Evolutionary conservation across 92 coral and sea anemone genomes (phyloP), one percentile per base, ranked within the genome.

Genomic region (Palythoa heliodiscus): DNA sequence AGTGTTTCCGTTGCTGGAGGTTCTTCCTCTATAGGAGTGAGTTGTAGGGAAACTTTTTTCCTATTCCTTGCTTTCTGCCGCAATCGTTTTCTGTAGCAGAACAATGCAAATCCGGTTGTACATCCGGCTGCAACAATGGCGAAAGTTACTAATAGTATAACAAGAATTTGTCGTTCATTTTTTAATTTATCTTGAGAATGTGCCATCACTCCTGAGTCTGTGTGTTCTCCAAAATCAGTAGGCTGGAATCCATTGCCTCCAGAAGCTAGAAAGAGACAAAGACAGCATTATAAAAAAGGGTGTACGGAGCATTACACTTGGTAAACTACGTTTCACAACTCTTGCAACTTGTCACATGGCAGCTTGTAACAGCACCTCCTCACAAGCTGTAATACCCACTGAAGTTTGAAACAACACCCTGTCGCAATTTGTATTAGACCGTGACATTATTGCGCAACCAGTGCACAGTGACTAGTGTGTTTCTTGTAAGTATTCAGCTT

Each of bases 21-120:
- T 63, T 75, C 86, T 12, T 85, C 83, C 5, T 71, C 82, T 16
- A 75, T 48, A 16, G 81, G 70, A 6, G 52, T 48, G 15, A 67
- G 73, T 38, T 40, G 86, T 54, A 25, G 70, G 50, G 24, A 52
- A 78, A 71, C 86, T 71, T 38, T 52, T 71, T 60, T 80, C 82
- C 70, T 85, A 53, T 52, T 40, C 69, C 48, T 84, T 64, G 37
- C 75, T 78, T 77, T 77, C 60, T 23, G 58, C 58, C 73, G 68
- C 83, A 93, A 61, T 58, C 83, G 84, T 48, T 88, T 86, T 75
- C 93, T 91, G 91, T 90, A 92, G 83, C 91, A 90, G 48, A 90
- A 43, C 75, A 90, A 69, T 9, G 89, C 87, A 23, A 90, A 64
- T 17, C 82, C 76, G 24, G 89, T 83, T 29, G 87, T 78, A n/a